phyloP scores from a whole-genome alignment of 1,140 invertebrate genomes.

The Drosophila micromelanica region DNA sequence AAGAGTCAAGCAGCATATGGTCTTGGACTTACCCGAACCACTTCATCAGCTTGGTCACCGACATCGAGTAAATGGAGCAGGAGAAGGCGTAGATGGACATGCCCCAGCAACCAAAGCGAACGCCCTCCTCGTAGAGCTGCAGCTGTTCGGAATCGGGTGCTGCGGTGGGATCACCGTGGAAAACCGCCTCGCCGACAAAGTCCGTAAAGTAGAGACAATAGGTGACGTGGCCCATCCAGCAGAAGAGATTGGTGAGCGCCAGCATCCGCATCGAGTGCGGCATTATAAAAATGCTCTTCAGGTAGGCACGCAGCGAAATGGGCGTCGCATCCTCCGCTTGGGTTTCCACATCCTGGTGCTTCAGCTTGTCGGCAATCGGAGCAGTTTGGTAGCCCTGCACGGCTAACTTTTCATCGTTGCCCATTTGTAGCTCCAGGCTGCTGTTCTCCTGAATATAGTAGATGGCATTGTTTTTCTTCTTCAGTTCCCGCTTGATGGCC shows the following conservation, averaged over 20 bases:
- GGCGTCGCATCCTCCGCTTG: conserved; percentile 65
- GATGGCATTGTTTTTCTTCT: conserved; percentile 74
- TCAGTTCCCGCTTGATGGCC: conserved; percentile 83
- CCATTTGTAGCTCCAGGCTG: conserved; percentile 57
- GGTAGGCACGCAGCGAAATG: conserved; percentile 86
- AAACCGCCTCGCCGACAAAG: conserved; percentile 93
- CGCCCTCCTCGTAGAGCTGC: conserved; percentile 89
- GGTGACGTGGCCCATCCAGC: conserved; percentile 94
- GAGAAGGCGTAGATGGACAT: conserved; percentile 94
- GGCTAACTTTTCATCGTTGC: conserved; percentile 36
- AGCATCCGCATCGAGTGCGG: conserved; percentile 90
- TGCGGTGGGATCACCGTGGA: conserved; percentile 88
- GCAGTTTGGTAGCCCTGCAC: conserved; percentile 19
- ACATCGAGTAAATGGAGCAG: conserved; percentile 91
- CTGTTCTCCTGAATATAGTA: conserved; percentile 75
- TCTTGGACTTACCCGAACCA: conserved; percentile 85
- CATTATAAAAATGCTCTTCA: conserved; percentile 91
- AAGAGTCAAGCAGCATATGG: too few relatives aligned
- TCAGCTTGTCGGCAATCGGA: conserved; percentile 17
- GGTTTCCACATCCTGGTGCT: conserved; percentile 34
- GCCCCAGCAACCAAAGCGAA: conserved; percentile 93
- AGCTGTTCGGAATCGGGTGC: conserved; percentile 41
- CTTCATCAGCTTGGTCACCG: conserved; percentile 91
- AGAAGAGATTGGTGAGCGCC: conserved; percentile 92
- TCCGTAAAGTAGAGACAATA: conserved; percentile 95